Base-by-base conservation (phyloP, 1,140 invertebrate species). In the Epicauta chinensis region DNA sequence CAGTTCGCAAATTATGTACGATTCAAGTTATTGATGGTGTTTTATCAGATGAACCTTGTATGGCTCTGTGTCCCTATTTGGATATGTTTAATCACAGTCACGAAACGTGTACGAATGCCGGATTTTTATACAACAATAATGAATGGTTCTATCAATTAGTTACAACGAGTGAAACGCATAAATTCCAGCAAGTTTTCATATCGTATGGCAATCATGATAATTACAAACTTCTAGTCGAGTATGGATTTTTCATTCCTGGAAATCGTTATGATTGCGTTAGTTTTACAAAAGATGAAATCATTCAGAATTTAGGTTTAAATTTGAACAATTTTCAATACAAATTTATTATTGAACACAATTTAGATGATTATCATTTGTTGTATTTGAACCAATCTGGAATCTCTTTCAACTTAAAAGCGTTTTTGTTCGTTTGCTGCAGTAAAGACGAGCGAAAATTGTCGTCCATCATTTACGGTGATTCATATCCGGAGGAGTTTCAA, bases 41-140 rank as follows among this genome's bases (percentile, higher is more conserved):
- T 16, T 59, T 78, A 50, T 66, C 62, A 42, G 72, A 77, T 56
- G 67, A 75, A 44, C 76, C 82, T 32, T 75, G 71, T 63, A 69
- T 84, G 59, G 87, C 86, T 5, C 65, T 91, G 12, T 85, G 83
- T 36, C 89, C 89, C 2, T 86, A 83, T 57, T 66, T 92, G 14
- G 89, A 91, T 71, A 73, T 91, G 51, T 77, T 91, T 44, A 91
- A 91, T 76, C 89, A 91, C 67, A 76, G 76, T 10, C 63, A 71
- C 50, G 50, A 71, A 17, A 78, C 81, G 15, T 60, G 64, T 48
- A 78, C 79, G 2, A 61, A 68, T 7, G 78, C 77, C 17, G 68
- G 69, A 17, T 62, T 79, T 34, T 36, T 68, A 51, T 53, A 38
- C n/a, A 63, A 56, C 53, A 53, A 70, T 34, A 58, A 53, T 39